Evolutionary conservation across 1,140 invertebrate species (phyloP).

Genomic region (Heliconius congener): DNA sequence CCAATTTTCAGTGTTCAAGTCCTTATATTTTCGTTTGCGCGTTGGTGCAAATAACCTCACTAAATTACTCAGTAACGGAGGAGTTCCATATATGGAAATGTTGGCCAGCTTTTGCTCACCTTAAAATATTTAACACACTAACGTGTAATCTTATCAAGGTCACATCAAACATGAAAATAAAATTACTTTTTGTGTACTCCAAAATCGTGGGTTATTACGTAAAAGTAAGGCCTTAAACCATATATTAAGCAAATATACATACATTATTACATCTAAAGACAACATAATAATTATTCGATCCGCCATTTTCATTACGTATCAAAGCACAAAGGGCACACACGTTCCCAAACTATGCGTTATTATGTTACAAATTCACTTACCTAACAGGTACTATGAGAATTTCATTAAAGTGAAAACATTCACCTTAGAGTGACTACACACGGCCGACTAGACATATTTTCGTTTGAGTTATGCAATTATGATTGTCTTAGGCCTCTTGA

Average conservation of each 20-base stretch:
- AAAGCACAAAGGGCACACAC: conserved; percentile 32
- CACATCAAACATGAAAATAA: too few species aligned
- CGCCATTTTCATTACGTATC: conserved; percentile 34
- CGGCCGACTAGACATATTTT: conserved; percentile 34
- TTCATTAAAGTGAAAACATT: conserved; percentile 37
- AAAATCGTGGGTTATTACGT: too few species aligned
- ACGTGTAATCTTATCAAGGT: too few species aligned
- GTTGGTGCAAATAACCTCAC: too few species aligned
- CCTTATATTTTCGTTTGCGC: too few species aligned
- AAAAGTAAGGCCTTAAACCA: background rate
- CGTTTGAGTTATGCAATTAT: conserved; percentile 35
- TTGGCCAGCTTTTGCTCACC: too few species aligned
- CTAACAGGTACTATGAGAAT: conserved; percentile 35
- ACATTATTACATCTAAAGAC: conserved; percentile 13
- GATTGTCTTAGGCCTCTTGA: conserved; percentile 38
- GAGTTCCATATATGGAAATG: too few species aligned
- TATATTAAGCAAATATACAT: conserved; percentile 7
- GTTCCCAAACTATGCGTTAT: conserved; percentile 35
- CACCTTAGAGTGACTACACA: conserved; percentile 34
- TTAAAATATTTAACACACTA: too few species aligned
- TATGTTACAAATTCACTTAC: conserved; percentile 33
- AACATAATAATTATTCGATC: conserved; percentile 25
- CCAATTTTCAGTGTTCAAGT: too few species aligned
- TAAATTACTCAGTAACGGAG: too few species aligned
- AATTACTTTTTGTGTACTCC: too few species aligned